Conservation (phyloP, 2,888 invertebrate species). For the Lycia hirtaria region DNA sequence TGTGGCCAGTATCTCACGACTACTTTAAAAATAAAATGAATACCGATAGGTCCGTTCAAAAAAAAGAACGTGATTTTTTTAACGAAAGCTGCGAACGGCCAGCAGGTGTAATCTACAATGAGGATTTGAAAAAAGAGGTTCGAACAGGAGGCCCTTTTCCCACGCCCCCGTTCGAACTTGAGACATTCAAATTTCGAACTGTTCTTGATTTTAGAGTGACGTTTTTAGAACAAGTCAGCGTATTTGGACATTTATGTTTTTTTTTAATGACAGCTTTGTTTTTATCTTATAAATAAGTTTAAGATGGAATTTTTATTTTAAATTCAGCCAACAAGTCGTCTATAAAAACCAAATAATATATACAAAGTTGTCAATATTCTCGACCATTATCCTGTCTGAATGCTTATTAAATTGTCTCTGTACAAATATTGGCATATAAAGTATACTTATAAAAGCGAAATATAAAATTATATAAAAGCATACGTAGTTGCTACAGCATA, state of each 20-base stretch:
- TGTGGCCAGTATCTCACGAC: slow-evolving; percentile 81
- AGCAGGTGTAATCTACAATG: slow-evolving; percentile 84
- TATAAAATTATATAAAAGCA: slow-evolving; percentile 51
- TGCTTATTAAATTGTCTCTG: slow-evolving; percentile 34
- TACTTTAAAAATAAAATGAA: slow-evolving; percentile 78
- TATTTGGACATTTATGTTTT: neutral
- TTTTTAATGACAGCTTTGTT: slow-evolving; percentile 33
- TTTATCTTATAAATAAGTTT: neutral
- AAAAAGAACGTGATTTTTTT: slow-evolving; percentile 78
- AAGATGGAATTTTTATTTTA: neutral
- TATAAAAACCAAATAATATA: slow-evolving; percentile 11
- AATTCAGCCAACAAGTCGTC: neutral
- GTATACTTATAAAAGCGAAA: slow-evolving; percentile 43
- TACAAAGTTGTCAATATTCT: slow-evolving; percentile 11
- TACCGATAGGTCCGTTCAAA: slow-evolving; percentile 67
- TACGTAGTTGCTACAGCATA: neutral
- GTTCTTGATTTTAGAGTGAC: slow-evolving; percentile 42
- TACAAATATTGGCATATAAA: slow-evolving; percentile 49
- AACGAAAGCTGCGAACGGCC: slow-evolving; percentile 82
- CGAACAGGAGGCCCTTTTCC: slow-evolving; percentile 84
- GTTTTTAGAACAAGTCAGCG: neutral
- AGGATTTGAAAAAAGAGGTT: slow-evolving; percentile 80
- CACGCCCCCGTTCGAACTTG: slow-evolving; percentile 75
- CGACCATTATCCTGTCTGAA: slow-evolving; percentile 9
- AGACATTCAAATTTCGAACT: slow-evolving; percentile 65